phyloP scores from a whole-genome alignment of 2,113 vertebrate genomes.

The Poicephalus gulielmi region DNA sequence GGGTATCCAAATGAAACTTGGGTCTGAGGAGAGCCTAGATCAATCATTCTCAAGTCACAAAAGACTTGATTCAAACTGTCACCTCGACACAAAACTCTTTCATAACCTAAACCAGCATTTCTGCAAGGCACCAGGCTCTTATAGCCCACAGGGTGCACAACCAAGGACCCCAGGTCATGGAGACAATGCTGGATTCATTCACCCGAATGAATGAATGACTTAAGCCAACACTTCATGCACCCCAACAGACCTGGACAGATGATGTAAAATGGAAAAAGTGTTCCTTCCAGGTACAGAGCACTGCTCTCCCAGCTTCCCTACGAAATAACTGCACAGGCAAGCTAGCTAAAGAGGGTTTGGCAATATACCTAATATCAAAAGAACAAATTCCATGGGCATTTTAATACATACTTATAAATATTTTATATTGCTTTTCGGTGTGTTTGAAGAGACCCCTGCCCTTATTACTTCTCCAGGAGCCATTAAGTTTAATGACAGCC shows the following conservation, averaged over 20 bases:
- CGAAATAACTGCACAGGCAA: background rate
- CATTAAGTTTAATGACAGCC: background rate
- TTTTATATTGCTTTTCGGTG: background rate
- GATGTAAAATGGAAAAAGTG: background rate
- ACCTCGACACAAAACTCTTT: background rate
- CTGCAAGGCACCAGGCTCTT: background rate
- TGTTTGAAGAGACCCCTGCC: background rate
- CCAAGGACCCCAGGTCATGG: background rate
- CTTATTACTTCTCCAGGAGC: slow-evolving; percentile 18
- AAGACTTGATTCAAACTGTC: background rate
- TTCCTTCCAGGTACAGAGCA: background rate
- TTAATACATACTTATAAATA: background rate
- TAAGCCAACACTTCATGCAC: background rate
- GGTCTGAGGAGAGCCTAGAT: background rate
- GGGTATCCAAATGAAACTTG: background rate
- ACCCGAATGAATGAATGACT: background rate
- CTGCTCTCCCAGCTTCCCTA: background rate
- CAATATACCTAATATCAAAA: background rate
- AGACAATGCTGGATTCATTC: background rate
- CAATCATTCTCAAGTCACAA: rapidly evolving
- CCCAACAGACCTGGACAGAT: background rate
- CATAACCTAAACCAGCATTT: background rate
- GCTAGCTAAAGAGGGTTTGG: background rate
- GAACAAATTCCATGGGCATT: background rate
- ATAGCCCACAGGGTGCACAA: background rate